Conservation (phyloP, 2,888 invertebrate species). For the Elmis aenea region DNA sequence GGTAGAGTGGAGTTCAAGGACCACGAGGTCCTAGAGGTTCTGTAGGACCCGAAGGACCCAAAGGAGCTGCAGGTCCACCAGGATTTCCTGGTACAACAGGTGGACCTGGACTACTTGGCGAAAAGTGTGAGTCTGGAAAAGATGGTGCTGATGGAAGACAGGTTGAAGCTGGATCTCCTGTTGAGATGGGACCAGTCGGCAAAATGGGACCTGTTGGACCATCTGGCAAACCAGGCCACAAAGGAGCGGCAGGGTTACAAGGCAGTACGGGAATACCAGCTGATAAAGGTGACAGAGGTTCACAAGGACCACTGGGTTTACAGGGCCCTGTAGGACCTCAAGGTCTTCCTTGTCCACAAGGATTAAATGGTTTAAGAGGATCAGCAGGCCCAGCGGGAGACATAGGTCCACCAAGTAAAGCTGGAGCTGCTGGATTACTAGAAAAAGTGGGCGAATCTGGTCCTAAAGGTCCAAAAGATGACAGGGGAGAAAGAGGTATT, state of each 20-base stretch:
- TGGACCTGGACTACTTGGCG: slow-evolving; percentile 63
- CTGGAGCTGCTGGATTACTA: slow-evolving; percentile 54
- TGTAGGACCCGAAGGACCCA: slow-evolving; percentile 67
- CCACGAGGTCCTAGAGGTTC: slow-evolving; percentile 61
- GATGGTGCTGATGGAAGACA: slow-evolving; percentile 71
- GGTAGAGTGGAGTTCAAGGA: slow-evolving; percentile 66
- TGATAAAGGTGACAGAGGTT: slow-evolving; percentile 73
- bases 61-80: slow-evolving; percentile 66
- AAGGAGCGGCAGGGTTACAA: slow-evolving; percentile 73
- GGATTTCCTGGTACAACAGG: slow-evolving; percentile 75
- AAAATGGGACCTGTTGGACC: slow-evolving; percentile 65
- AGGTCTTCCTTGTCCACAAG: slow-evolving; percentile 59
- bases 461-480: slow-evolving; percentile 60
- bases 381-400: slow-evolving; percentile 67
- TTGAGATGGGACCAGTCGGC: slow-evolving; percentile 66
- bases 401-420: slow-evolving; percentile 62
- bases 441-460: slow-evolving; percentile 63
- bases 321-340: slow-evolving; percentile 61
- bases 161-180: slow-evolving; percentile 65
- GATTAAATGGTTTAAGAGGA: slow-evolving; percentile 61
- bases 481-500: slow-evolving; percentile 55
- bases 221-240: slow-evolving; percentile 65
- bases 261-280: slow-evolving; percentile 71
- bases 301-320: slow-evolving; percentile 60
- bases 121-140: slow-evolving; percentile 69